A percentile compares a stretch with the other conserved stretches of the same genome.
Evolutionary conservation across 2,888 invertebrate species (phyloP).

Genomic region (Acanthoscelides obtectus): DNA sequence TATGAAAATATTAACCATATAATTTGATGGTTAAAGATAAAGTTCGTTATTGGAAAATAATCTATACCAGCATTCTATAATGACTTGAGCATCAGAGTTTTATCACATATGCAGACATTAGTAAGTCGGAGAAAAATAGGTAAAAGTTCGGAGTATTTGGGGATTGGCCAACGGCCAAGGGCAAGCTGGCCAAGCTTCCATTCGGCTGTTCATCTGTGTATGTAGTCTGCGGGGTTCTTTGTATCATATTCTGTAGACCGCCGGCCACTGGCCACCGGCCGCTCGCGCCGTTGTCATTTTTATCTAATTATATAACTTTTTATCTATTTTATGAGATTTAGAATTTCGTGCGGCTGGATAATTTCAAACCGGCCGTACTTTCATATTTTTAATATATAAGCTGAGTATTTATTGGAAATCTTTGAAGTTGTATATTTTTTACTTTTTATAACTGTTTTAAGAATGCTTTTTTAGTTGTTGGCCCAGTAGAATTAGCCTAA

Average conservation of each 20-base stretch:
- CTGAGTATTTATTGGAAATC: constrained; percentile 46
- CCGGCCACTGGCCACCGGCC: too few relatives aligned
- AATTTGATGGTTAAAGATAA: too few relatives aligned
- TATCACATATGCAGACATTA: too few relatives aligned
- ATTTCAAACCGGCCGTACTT: constrained; percentile 41
- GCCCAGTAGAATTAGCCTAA: constrained; percentile 3
- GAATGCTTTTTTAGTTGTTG: constrained; percentile 40
- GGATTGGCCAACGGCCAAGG: neutral
- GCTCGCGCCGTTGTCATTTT: constrained; percentile 45
- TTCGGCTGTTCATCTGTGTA: neutral
- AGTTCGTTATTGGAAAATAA: too few relatives aligned
- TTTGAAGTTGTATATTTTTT: constrained; percentile 47
- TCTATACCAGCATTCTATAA: too few relatives aligned
- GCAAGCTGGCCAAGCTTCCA: too few relatives aligned
- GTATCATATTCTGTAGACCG: constrained; percentile 47
- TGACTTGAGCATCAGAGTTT: neutral
- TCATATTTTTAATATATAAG: constrained; percentile 45
- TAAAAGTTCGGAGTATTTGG: neutral
- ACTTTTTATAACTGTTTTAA: constrained; percentile 47
- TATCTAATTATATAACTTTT: constrained; percentile 44
- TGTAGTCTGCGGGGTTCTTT: constrained; percentile 36
- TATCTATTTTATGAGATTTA: constrained; percentile 43
- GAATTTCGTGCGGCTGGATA: constrained; percentile 41
- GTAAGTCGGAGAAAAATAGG: neutral
- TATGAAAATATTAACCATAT: too few relatives aligned